A percentile compares a stretch with the other conserved stretches of the same genome.
Evolutionary conservation across 2,888 invertebrate genomes (phyloP).

Genomic region (Tipula vernalis): DNA sequence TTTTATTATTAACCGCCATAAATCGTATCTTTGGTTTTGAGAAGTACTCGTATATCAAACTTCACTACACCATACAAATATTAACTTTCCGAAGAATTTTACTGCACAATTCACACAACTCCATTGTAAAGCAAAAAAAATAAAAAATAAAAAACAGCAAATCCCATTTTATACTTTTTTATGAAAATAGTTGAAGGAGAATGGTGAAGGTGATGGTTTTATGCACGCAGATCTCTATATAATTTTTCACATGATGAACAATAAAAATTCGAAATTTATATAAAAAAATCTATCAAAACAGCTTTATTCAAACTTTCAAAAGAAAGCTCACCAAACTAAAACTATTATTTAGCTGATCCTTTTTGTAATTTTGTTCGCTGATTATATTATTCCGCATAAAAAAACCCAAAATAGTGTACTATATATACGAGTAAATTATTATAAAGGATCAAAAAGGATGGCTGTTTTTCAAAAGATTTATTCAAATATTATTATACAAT

Average conservation of each 20-base stretch:
- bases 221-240: not conserved
- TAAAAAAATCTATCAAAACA: not conserved
- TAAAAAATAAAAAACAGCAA: too few species aligned
- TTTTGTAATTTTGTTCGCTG: not conserved
- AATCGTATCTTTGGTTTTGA: too few species aligned
- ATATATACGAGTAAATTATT: not conserved
- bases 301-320: not conserved
- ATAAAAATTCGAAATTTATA: not conserved
- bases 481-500: not conserved
- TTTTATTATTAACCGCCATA: too few species aligned
- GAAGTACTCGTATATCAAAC: too few species aligned
- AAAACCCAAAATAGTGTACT: not conserved
- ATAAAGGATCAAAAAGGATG: not conserved
- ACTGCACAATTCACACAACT: too few species aligned
- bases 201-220: not conserved
- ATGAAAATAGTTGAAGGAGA: too few species aligned
- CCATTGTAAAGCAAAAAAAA: too few species aligned
- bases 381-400: not conserved
- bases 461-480: not conserved
- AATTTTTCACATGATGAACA: not conserved
- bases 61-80: too few species aligned
- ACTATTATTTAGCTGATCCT: not conserved
- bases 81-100: too few species aligned
- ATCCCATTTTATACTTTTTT: too few species aligned
- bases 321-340: not conserved